Evolutionary conservation across 2,888 invertebrate species (phyloP), one percentile per base, ranked within the genome.

Genomic region (Flexamia atlantica): DNA sequence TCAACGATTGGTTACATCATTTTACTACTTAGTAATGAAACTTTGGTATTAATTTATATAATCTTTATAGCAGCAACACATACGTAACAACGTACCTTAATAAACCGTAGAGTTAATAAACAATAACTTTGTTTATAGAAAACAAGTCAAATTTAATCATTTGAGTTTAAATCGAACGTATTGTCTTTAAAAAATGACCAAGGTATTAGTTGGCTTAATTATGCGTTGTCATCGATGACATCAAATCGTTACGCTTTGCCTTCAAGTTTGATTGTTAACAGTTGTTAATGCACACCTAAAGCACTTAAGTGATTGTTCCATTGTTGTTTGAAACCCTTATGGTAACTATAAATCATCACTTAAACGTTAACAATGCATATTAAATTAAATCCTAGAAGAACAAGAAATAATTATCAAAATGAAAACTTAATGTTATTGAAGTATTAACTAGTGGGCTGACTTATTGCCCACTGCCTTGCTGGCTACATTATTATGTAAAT

Each of bases 231-330:
- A 57, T 25, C 23, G 57, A 57, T 57, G n/a, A n/a, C n/a, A n/a
- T n/a, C n/a, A n/a, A n/a, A n/a, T n/a, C n/a, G n/a, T 57, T 57
- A 20, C 23, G 12, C 57, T 57, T 57, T 12, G 57, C 9, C 57
- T 57, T 57, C 57, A 57, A 64, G 64, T 64, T 64, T 30, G 64
- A 64, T 64, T 64, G 64, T 64, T 64, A 64, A 25, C 64, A 17
- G 64, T 64, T 64, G 64, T 64, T 57, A 46, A 57, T 57, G 9
- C 57, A 3, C 23, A 57, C 25, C 64, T 14, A 25, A 14, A 30
- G 64, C 64, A n/a, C n/a, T 28, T 28, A 28, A 64, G 28, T 17
- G 64, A 64, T 64, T 64, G 64, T 30, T 64, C 23, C 20, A 5
- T 20, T 14, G 23, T 57, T 23, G 57, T 20, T 57, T 5, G 20